These are phyloP conservation scores for Chionodraco myersi DNA, from an alignment of 2,113 vertebrate species.

Conservation along the genomic window DNA sequence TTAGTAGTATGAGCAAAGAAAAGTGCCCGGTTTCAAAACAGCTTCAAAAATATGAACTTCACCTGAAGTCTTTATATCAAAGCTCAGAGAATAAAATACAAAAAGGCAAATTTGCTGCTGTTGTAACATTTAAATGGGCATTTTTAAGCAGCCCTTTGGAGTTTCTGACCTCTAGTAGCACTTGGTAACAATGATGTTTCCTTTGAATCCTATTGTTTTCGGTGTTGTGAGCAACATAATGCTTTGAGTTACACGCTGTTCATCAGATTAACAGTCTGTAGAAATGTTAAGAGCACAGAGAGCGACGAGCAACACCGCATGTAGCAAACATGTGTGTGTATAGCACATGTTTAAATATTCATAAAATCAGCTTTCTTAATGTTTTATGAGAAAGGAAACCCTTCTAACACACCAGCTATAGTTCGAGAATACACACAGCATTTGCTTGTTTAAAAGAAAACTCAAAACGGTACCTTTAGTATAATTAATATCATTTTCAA, in stretches of 20 bases:
- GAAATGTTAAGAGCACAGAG: background rate
- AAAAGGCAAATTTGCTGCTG: too few species aligned
- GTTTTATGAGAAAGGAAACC: background rate
- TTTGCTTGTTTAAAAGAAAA: conserved; percentile 11
- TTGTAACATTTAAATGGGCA: too few species aligned
- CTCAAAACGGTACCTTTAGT: background rate
- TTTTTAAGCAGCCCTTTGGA: too few species aligned
- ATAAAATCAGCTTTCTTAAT: background rate
- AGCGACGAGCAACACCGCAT: background rate
- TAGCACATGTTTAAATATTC: background rate
- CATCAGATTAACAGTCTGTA: background rate
- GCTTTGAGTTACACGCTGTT: background rate
- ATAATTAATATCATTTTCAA: background rate
- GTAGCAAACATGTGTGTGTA: background rate
- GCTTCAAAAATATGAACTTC: too few species aligned
- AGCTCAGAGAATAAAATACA: too few species aligned
- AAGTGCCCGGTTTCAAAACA: too few species aligned
- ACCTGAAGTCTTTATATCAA: too few species aligned
- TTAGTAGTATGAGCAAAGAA: too few species aligned
- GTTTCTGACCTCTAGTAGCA: too few species aligned
- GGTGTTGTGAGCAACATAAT: background rate
- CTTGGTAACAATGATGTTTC: too few species aligned
- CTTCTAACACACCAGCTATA: background rate
- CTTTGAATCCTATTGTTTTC: too few species aligned
- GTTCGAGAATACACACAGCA: background rate